These are phyloP conservation scores for Aegithalos caudatus DNA, from an alignment of 2,113 vertebrate species.

Conservation along the genomic window DNA sequence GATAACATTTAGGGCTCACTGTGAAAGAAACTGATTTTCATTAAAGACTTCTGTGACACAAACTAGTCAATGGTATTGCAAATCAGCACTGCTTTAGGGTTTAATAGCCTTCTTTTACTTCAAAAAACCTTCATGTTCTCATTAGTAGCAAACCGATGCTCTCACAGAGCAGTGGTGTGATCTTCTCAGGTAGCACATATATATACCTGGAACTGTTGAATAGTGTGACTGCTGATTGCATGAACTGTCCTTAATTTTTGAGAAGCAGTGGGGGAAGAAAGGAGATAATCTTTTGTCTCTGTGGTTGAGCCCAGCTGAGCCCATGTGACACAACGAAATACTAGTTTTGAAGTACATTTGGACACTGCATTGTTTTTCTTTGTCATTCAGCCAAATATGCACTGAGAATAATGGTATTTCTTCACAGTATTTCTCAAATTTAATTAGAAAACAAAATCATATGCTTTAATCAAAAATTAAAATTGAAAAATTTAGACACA, in stretches of 20 bases:
- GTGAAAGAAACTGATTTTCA: neutral
- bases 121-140: fast-evolving
- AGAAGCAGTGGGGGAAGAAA: neutral
- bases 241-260: neutral
- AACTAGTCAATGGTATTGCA: neutral
- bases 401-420: neutral
- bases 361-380: neutral
- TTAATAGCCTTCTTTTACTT: neutral
- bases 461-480: neutral
- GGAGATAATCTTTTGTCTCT: neutral
- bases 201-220: neutral
- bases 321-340: neutral
- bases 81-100: neutral
- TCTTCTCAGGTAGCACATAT: neutral
- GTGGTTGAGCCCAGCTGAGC: neutral
- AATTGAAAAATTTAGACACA: neutral
- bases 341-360: neutral
- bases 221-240: neutral
- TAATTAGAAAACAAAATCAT: neutral
- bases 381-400: neutral
- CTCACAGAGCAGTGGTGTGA: neutral
- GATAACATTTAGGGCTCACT: neutral
- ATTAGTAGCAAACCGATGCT: neutral
- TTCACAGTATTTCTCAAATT: neutral
- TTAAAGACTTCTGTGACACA: neutral